Evolutionary conservation across 2,797 vertebrate genomes (phyloP), one percentile per base, ranked within the genome.

Genomic region (Kryptolebias ocellatus): DNA sequence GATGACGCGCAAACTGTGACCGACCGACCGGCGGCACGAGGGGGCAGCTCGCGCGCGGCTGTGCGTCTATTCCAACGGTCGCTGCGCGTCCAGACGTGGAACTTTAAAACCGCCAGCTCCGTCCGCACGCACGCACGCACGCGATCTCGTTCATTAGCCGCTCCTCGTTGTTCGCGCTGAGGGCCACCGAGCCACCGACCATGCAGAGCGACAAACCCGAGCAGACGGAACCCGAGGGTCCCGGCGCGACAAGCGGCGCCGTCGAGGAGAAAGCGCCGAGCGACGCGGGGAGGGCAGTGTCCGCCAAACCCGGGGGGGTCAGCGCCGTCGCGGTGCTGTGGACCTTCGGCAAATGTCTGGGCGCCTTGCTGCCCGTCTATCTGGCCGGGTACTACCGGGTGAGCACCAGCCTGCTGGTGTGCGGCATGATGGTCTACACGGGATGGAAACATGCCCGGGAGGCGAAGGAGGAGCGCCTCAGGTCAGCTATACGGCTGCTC

Each of bases 391-490:
- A 93, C 77, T 94, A 95, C 79, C 92, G 94, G 15, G 81, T 95
- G 64, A 95, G 94, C 75, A 92, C 93, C 70, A 89, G 92, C 27
- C 67, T 95, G 69, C 61, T 95, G 69, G 88, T 93, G 64, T 94
- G 79, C 81, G 94, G 94, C 1, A 91, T 95, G 84, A 90, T 94
- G 89, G 87, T 95, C 11, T 95, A 95, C 78, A 93, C 93, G 8
- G 94, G 94, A 57, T 95, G 94, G 94, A 95, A 95, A 72, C 92
- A 94, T 24, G 87, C 90, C n/a, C 87, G 94, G 7, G 91, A 94
- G 18, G 93, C 90, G 45, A 95, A 95, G 68, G 92, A 93, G 80
- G 86, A 79, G 4, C 90, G 92, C 0, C 83, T 94, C 59, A 86
- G 37, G 53, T 92, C 92, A 9, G 94, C 94, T 52, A 83, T 94